Base-by-base conservation (phyloP, 2,113 vertebrate genomes). In the Tenrec ecaudatus region DNA sequence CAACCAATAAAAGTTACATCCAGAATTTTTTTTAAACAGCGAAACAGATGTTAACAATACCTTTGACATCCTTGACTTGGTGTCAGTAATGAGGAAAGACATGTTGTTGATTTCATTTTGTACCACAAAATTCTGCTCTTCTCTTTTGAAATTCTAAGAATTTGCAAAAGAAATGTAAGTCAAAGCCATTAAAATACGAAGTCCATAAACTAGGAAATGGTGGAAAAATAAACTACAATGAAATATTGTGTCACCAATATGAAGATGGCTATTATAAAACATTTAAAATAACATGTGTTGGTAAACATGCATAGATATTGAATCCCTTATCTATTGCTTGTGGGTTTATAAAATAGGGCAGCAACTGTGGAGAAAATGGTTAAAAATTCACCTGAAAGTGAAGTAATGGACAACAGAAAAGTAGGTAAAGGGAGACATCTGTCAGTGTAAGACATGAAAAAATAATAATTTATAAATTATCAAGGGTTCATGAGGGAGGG, bases 21-120 rank as follows among this genome's bases (percentile, higher is more conserved):
- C 11, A 29, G 40, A 81, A 25, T 82, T 27, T 82, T 83, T 66
- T 40, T 57, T 31, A 68, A 85, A 1, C 47, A 19, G 22, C 29
- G 22, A 40, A 66, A 91, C 10, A 82, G 20, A 16, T 76, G 71
- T 43, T 15, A 38, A 3, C 3, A 43, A 53, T 98, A 99, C 99
- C 99, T 99, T 99, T 16, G 99, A 99, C 99, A 99, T 99, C 97
- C 99, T 99, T 71, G 99, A 99, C 97, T 99, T 99, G 85, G 99
- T 99, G 90, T 99, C 99, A 38, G 98, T 99, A 93, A 99, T 99
- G 80, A 99, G 99, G 96, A 99, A 99, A 33, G 99, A 99, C 99
- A 99, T 99, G 86, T 99, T 99, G 98, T 99, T 99, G 98, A 99
- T 99, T 98, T 99, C 99, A 96, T 99, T 99, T 97, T 99, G 99